Evolutionary conservation across 2,113 vertebrate genomes (phyloP), one percentile per base, ranked within the genome.

Genomic region (Notothenia coriiceps): DNA sequence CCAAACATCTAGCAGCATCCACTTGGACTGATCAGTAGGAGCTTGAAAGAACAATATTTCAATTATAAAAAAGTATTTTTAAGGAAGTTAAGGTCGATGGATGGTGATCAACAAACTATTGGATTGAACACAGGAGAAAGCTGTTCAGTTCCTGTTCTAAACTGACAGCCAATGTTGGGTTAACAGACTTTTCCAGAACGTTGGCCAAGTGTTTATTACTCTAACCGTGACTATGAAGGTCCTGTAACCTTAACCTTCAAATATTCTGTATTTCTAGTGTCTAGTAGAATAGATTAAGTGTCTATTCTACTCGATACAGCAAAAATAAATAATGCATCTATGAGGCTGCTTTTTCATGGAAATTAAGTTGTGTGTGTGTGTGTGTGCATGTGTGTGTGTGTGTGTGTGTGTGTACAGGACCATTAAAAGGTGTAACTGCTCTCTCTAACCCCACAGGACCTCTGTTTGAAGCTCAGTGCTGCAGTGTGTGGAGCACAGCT

Each of bases 371-470:
- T 66, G 29, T 59, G 25, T 46, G 17, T 46, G 15, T 33, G 63
- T 8, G 49, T 64, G 15, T 65, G 22, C 10, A 13, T 10, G 9
- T 20, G 64, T 59, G 56, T 56, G 2, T 56, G n/a, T 40, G 46
- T n/a, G 54, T 56, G 10, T 69, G 20, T 18, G 10, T 2, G 6
- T 22, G 63, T 10, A 61, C 5, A 40, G 18, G 51, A n/a, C 69
- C 51, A 77, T 71, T 85, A 70, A 81, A 81, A 79, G 17, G 22
- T 68, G 80, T 43, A 57, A 51, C 14, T n/a, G 64, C 62, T 46
- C 81, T 51, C 51, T 68, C 57, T 10, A 70, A 63, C 65, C 72
- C 50, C 69, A 69, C 6, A 51, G 43, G 65, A 62, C 35, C 56
- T 68, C 59, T 35, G 50, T 70, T 84, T 73, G 73, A 80, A 79